These are phyloP conservation scores for Lagopus leucura DNA, from an alignment of 2,113 vertebrate genomes.

Conservation along the genomic window DNA sequence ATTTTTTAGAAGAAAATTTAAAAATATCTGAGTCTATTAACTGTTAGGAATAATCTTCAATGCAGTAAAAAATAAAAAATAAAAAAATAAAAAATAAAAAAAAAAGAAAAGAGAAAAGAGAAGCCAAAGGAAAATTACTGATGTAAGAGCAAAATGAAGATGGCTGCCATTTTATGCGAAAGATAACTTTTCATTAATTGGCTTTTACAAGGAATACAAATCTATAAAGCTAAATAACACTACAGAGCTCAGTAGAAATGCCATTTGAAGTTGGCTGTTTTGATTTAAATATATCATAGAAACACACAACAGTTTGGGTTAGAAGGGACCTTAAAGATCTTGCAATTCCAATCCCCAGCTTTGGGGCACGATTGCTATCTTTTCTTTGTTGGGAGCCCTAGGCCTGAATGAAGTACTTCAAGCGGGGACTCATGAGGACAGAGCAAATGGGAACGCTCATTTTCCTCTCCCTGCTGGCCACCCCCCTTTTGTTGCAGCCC, in stretches of 20 bases:
- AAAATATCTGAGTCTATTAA: not conserved
- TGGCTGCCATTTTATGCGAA: not conserved
- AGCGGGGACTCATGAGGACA: too few relatives aligned
- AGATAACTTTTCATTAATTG: not conserved
- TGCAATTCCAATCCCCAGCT: too few relatives aligned
- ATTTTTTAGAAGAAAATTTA: too few relatives aligned
- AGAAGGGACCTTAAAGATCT: too few relatives aligned
- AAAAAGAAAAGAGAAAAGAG: not conserved
- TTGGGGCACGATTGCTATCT: too few relatives aligned
- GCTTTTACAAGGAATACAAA: not conserved
- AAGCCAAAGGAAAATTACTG: not conserved
- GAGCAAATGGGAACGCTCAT: too few relatives aligned
- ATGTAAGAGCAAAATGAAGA: slow-evolving; percentile 19
- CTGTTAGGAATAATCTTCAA: not conserved
- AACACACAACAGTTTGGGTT: too few relatives aligned
- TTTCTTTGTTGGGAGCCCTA: too few relatives aligned
- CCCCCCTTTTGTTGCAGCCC: too few relatives aligned
- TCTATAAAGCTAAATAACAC: slow-evolving; percentile 4
- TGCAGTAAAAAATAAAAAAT: not conserved
- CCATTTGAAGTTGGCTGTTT: slow-evolving; percentile 61
- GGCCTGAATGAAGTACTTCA: too few relatives aligned
- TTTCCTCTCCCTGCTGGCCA: too few relatives aligned
- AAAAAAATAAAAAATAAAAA: not conserved
- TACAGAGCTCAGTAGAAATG: slow-evolving; percentile 42
- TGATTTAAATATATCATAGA: not conserved